Evolutionary conservation across 2,113 vertebrate species (phyloP).

Genomic region (Eulemur rufifrons): DNA sequence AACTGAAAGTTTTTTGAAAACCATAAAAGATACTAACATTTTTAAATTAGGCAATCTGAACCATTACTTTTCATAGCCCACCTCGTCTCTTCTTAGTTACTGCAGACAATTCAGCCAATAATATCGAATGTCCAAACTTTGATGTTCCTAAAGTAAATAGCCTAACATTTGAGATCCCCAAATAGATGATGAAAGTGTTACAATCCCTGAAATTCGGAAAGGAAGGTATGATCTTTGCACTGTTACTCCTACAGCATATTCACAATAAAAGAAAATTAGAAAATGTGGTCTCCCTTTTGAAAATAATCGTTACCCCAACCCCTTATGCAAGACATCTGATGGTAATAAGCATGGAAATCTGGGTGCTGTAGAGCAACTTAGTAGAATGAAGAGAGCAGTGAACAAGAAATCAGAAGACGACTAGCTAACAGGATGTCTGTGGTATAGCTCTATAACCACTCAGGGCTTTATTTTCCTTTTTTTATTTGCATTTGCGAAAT

Average conservation of each 20-base stretch:
- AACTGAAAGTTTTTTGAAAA: not conserved
- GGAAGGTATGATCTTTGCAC: not conserved
- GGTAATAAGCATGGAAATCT: not conserved
- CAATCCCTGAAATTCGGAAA: not conserved
- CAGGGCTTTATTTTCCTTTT: not conserved
- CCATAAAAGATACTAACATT: not conserved
- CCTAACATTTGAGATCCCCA: not conserved
- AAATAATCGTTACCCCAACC: not conserved
- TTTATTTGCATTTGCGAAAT: not conserved
- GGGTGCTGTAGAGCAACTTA: accelerated
- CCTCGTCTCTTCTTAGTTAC: not conserved
- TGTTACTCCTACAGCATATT: not conserved
- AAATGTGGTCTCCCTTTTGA: not conserved
- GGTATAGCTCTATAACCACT: not conserved
- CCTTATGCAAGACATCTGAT: not conserved
- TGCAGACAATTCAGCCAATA: not conserved
- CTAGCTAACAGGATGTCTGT: no score
- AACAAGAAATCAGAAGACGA: not conserved
- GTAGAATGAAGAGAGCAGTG: not conserved
- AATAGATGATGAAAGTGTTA: not conserved
- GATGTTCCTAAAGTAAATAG: not conserved
- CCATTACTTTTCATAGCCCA: not conserved
- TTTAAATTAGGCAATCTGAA: not conserved
- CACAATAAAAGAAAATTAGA: not conserved
- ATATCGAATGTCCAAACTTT: not conserved